Evolutionary conservation across 64 coral and sea anemone species (phyloP), one percentile per base, ranked within the genome.

Genomic region (Exaiptasia diaphana): DNA sequence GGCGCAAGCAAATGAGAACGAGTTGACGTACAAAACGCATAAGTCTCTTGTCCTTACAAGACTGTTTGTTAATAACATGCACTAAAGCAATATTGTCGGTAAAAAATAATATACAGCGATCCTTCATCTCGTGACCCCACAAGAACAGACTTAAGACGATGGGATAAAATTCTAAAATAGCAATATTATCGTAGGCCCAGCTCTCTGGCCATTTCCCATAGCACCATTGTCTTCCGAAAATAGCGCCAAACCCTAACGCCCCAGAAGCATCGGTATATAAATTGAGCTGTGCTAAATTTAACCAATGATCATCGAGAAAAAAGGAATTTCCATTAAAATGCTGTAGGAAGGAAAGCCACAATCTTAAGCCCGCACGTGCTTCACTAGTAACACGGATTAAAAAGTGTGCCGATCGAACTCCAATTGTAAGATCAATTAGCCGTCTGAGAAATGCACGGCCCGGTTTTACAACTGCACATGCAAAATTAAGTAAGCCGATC

Each of bases 221-320:
- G 68, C 82, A 85, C 82, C 53, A 85, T 38, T 85, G 52, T 8
- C 24, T 53, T 41, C 83, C 83, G 76, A 86, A 75, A 70, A 86
- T 64, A 63, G 83, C 83, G 31, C 83, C 78, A 50, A 69, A 83
- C 46, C 80, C 63, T 38, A 67, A 38, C 26, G 62, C 26, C 14
- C 62, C 62, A 14, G 81, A 35, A 83, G 31, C 69, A 73, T 73
- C 69, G 2, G 69, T 42, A 73, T 27, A 73, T 15, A 73, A 46
- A 10, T 46, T 12, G 21, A 73, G 13, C 20, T 73, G 36, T 43
- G 35, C 10, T 18, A 38, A 41, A 26, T 46, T 42, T 26, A 40
- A 40, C 35, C 69, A 73, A 10, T 46, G 23, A 14, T 73, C 37
- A 38, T 73, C 69, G 4, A 70, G 22, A 27, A 70, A 70, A 40